phyloP scores from a whole-genome alignment of 37 sponge, comb jelly and placozoan genomes.

The Haliclona indistincta region DNA sequence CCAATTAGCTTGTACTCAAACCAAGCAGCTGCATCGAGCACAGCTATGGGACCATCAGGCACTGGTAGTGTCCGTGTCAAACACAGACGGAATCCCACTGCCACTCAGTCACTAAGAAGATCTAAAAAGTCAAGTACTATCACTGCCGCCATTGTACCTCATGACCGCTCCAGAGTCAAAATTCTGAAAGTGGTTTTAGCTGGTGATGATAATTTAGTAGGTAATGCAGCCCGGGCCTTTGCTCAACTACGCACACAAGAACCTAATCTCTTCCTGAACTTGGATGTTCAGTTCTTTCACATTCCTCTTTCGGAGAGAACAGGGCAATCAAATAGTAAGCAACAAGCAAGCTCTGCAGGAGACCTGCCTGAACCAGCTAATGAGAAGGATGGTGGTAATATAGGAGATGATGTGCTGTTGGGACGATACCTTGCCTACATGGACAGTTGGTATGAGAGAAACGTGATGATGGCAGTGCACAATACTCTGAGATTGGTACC shows the following conservation, averaged over 20 bases:
- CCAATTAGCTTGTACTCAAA: background rate
- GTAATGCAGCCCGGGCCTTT: conserved; percentile 58
- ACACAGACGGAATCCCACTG: conserved; percentile 28
- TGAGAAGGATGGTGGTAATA: conserved; percentile 20
- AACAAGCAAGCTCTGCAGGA: background rate
- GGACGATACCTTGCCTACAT: conserved; percentile 73
- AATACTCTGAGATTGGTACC: conserved; percentile 64
- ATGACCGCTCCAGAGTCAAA: conserved; percentile 2
- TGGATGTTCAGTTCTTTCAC: conserved; percentile 73
- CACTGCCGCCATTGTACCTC: background rate
- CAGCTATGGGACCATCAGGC: background rate
- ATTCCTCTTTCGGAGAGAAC: conserved; percentile 58
- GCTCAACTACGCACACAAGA: conserved; percentile 49
- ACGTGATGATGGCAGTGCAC: conserved; percentile 78
- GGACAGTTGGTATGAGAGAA: conserved; percentile 95
- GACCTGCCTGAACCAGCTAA: conserved; percentile 56
- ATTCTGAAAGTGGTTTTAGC: conserved; percentile 64
- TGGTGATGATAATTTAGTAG: conserved; percentile 55
- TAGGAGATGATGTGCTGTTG: conserved; percentile 72
- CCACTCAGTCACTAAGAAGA: background rate
- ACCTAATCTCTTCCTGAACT: conserved; percentile 43
- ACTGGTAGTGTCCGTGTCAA: conserved; percentile 18
- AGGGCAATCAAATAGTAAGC: background rate
- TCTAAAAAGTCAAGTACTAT: background rate
- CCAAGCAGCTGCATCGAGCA: background rate